Evolutionary conservation across 2,113 vertebrate species (phyloP).

Genomic region (Hoplias malabaricus): DNA sequence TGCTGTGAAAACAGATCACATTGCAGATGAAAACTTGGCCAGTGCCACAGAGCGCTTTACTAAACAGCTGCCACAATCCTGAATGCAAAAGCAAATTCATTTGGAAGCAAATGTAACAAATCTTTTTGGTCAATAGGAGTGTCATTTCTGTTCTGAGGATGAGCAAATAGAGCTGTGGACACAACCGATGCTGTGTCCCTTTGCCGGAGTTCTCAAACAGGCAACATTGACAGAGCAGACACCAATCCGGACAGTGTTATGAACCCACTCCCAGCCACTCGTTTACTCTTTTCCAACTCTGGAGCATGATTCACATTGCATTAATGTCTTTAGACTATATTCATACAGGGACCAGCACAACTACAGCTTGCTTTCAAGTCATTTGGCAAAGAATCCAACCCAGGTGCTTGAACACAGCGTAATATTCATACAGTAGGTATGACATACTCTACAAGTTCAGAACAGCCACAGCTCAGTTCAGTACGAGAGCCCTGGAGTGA

Average conservation of each 20-base stretch:
- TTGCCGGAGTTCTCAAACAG: constrained; percentile 27
- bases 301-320: constrained; percentile 52
- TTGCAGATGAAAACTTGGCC: background rate
- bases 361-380: background rate
- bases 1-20: background rate
- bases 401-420: background rate
- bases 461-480: no score
- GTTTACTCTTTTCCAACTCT: background rate
- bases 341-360: background rate
- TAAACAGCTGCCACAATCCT: constrained; percentile 59
- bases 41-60: background rate
- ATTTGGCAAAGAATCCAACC: background rate
- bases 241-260: background rate
- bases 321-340: background rate
- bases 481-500: no score
- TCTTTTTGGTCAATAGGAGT: constrained; percentile 74
- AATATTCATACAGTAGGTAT: background rate
- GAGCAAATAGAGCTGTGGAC: constrained; percentile 65
- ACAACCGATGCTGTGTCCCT: constrained; percentile 59
- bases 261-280: background rate
- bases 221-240: constrained; percentile 16
- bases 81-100: constrained; percentile 61
- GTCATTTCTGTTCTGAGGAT: constrained; percentile 66
- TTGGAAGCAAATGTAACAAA: constrained; percentile 63
- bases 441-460: background rate